Percentiles rank a stretch among this genome's conserved stretches.
Evolutionary conservation across 2,113 vertebrate genomes (phyloP).

Genomic region (Macquaria ambigua): DNA sequence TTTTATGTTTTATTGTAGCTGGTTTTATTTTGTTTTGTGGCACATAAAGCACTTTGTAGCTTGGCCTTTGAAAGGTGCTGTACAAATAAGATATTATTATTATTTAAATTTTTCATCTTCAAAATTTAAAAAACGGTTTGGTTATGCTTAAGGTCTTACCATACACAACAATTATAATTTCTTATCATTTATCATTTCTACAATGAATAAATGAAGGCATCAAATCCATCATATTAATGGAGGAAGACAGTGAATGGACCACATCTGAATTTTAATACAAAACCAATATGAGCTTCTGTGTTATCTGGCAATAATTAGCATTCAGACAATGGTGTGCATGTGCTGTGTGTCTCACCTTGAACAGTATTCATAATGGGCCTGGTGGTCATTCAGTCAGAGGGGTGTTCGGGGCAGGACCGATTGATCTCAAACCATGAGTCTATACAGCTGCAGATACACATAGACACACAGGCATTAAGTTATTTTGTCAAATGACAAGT

Average conservation of each 20-base stretch:
- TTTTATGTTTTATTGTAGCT: neutral
- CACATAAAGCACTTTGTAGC: neutral
- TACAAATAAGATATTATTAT: neutral
- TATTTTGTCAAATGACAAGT: neutral
- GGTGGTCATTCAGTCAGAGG: slow-evolving; percentile 92
- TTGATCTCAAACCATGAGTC: slow-evolving; percentile 99
- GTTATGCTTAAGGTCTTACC: neutral
- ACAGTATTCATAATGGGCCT: slow-evolving; percentile 64
- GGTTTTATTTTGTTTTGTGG: neutral
- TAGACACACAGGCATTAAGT: neutral
- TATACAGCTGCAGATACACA: slow-evolving; percentile 91
- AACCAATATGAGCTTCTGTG: neutral
- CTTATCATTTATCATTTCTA: neutral
- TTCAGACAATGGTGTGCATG: slow-evolving; percentile 2
- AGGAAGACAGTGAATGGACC: neutral
- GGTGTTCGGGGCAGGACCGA: slow-evolving; percentile 98
- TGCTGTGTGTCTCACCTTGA: slow-evolving; percentile 75
- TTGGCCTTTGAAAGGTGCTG: neutral
- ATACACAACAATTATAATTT: neutral
- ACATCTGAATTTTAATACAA: neutral
- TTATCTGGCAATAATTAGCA: neutral
- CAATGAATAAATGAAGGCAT: neutral
- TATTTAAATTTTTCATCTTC: neutral
- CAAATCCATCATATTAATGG: neutral
- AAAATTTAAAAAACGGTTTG: neutral